Base-by-base conservation (phyloP, 2,888 invertebrate genomes). In the Sesia bembeciformis region DNA sequence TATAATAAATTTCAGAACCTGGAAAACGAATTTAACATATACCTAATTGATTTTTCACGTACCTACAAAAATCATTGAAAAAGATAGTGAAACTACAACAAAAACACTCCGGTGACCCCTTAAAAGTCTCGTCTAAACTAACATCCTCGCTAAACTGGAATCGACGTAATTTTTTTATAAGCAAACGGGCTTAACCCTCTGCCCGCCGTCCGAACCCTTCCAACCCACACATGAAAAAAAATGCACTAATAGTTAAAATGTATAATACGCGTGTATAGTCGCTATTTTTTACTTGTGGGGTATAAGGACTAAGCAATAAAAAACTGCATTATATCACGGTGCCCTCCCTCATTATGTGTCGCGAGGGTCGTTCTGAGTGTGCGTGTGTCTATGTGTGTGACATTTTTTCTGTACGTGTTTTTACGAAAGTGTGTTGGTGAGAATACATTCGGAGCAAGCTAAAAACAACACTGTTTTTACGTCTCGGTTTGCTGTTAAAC, bases 241-340 rank as follows among this genome's bases (percentile, higher is more conserved):
- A 46, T 7, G n/a, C 74, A 72, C 79, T 86, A 84, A 87, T 87
- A 86, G 88, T 87, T 82, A 81, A 86, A 87, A 88, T 81, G 83
- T 84, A 78, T 81, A 80, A 77, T 80, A 76, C 77, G 77, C 76
- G 77, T 74, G 79, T 77, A 78, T 76, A 76, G 81, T 70, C 65
- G 66, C 74, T 71, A 65, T 81, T 82, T 84, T 85, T 86, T 83
- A 73, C 78, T 81, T 84, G 84, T 85, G 87, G 87, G 84, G 85
- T 86, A 83, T 80, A 80, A 84, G 83, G 79, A 88, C 84, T 74
- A 74, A 77, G 87, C 84, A 86, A 87, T 87, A 89, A 89, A 89
- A 89, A 89, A 88, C 79, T 85, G 87, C 89, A 88, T 87, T 89
- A 88, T 88, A 89, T 87, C 87, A 86, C 78, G 67, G 74, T 78